Conservation (phyloP, 1,140 invertebrate genomes). For the Ceratosolen solmsi region DNA sequence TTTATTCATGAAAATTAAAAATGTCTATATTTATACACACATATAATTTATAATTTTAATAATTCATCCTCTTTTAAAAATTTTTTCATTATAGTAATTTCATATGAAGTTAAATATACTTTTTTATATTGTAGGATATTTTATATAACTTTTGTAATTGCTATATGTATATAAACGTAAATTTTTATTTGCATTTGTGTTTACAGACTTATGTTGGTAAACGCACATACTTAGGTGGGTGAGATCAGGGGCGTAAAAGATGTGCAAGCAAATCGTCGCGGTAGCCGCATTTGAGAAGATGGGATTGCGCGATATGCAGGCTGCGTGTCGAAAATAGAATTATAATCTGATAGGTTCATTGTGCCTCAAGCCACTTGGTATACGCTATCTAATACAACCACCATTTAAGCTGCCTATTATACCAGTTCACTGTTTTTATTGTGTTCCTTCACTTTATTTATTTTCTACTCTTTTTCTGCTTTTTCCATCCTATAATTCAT, state of each 20-base stretch:
- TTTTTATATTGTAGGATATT: too few species aligned
- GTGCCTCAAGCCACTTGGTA: constrained; percentile 67
- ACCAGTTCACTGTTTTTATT: constrained; percentile 43
- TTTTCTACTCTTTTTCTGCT: constrained; percentile 48
- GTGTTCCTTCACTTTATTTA: constrained; percentile 27
- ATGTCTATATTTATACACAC: too few species aligned
- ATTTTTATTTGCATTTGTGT: too few species aligned
- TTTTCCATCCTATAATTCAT: constrained; percentile 48
- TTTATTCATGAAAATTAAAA: too few species aligned
- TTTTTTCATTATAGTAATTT: too few species aligned
- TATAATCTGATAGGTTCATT: constrained; percentile 74
- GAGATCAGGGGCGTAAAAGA: neutral
- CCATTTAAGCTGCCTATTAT: constrained; percentile 55
- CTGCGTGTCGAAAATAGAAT: constrained; percentile 74
- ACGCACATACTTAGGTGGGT: neutral
- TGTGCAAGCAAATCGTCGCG: constrained; percentile 56
- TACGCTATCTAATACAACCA: constrained; percentile 66
- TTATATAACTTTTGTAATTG: too few species aligned
- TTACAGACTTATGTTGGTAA: too few species aligned
- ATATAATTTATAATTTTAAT: too few species aligned
- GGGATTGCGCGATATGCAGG: constrained; percentile 71
- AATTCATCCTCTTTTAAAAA: too few species aligned
- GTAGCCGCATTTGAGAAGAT: constrained; percentile 68
- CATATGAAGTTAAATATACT: too few species aligned
- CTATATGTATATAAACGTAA: too few species aligned